A percentile compares a stretch with the other conserved stretches of the same genome.
Evolutionary conservation across 2,113 vertebrate genomes (phyloP).

Genomic region (Mormoops blainvillei): DNA sequence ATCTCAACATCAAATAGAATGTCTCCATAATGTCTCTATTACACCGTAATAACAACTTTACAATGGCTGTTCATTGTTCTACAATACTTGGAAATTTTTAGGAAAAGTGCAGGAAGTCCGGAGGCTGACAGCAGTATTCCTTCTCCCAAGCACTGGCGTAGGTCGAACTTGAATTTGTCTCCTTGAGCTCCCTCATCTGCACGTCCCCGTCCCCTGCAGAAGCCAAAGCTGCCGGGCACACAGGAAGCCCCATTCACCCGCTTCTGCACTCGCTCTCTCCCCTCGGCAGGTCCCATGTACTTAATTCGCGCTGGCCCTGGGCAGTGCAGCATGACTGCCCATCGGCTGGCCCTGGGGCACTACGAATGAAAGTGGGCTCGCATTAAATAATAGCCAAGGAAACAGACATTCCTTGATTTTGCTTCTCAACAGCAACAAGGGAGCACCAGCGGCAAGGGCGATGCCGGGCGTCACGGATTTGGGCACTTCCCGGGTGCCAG

Average conservation of each 20-base stretch:
- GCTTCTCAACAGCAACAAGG: neutral
- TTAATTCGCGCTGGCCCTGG: neutral
- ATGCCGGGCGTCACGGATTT: rapidly evolving
- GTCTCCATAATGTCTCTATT: neutral
- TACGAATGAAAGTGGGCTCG: neutral
- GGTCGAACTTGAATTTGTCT: neutral
- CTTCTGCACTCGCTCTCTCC: neutral
- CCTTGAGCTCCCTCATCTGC: neutral
- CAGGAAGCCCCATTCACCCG: neutral
- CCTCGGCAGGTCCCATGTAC: neutral
- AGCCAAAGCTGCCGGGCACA: neutral
- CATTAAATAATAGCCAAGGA: neutral
- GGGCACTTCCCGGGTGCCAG: neutral
- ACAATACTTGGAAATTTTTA: neutral
- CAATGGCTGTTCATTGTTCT: neutral
- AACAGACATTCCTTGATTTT: neutral
- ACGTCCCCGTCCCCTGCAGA: neutral
- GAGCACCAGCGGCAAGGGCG: neutral
- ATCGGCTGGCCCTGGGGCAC: neutral
- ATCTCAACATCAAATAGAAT: neutral
- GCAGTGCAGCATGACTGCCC: neutral
- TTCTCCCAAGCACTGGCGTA: neutral
- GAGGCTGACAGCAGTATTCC: neutral
- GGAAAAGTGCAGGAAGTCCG: neutral
- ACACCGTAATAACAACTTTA: neutral